Evolutionary conservation across 2,888 invertebrate genomes (phyloP).

Genomic region (Meteorus cinctellus): DNA sequence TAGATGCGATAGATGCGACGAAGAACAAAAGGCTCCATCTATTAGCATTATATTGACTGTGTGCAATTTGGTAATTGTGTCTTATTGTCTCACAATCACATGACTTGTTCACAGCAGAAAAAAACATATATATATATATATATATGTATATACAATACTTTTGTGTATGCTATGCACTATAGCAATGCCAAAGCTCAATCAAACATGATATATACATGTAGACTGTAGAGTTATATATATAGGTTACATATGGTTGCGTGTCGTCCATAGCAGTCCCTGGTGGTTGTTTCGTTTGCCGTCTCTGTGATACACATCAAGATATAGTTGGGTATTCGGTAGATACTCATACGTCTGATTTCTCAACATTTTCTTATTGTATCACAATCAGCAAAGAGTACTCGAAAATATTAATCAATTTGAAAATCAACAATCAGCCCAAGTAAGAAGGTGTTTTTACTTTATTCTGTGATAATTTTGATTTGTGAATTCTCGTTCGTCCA

Average conservation of each 20-base stretch:
- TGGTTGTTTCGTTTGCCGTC: background rate
- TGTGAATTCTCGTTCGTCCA: too few species aligned
- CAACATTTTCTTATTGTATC: background rate
- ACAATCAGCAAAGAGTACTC: background rate
- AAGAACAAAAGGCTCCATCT: slow-evolving; percentile 11
- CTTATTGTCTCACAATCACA: background rate
- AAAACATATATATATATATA: background rate
- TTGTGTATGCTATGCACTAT: too few species aligned
- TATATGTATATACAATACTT: too few species aligned
- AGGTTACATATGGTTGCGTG: background rate
- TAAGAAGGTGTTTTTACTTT: background rate
- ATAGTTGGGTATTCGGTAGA: too few species aligned
- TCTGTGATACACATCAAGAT: background rate
- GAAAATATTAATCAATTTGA: background rate
- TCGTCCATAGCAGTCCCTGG: background rate
- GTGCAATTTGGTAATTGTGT: too few species aligned
- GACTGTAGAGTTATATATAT: too few species aligned
- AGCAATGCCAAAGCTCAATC: too few species aligned
- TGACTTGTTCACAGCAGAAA: background rate
- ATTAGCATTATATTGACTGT: background rate
- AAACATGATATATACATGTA: too few species aligned
- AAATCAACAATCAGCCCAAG: slow-evolving; percentile 6
- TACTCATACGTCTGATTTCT: background rate
- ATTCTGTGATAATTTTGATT: background rate
- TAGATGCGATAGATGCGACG: background rate